Conservation (phyloP, 2,888 invertebrate genomes). For the Stenurella melanura region DNA sequence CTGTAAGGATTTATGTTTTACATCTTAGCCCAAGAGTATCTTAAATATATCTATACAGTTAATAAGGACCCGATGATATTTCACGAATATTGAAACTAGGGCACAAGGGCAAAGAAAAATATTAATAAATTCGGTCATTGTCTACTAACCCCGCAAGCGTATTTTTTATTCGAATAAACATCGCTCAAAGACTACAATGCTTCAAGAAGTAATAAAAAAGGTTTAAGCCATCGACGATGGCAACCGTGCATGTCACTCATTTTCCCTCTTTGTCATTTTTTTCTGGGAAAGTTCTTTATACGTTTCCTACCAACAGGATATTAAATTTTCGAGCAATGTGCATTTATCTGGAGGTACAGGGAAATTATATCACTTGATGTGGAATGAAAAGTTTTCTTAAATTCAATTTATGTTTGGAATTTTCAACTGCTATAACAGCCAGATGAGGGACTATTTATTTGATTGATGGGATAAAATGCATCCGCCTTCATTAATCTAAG, state of each 20-base stretch:
- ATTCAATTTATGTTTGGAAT: conserved; percentile 14
- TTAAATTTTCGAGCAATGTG: conserved; percentile 31
- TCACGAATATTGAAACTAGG: not conserved
- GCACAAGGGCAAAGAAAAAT: not conserved
- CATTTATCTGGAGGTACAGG: not conserved
- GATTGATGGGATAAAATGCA: conserved; percentile 9
- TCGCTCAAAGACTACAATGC: conserved; percentile 13
- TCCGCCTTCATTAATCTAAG: not conserved
- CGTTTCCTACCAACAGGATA: conserved; percentile 18
- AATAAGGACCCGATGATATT: conserved; percentile 14
- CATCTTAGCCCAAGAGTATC: too few species aligned
- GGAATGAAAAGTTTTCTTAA: conserved; percentile 14
- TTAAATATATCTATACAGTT: not conserved
- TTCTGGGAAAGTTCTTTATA: conserved; percentile 8
- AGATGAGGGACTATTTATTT: not conserved
- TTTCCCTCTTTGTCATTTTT: conserved; percentile 25
- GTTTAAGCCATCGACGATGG: conserved; percentile 23
- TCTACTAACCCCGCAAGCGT: not conserved
- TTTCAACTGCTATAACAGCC: not conserved
- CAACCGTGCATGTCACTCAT: conserved; percentile 24
- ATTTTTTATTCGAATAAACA: conserved; percentile 26
- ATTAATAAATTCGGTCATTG: conserved; percentile 20
- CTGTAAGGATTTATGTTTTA: too few species aligned
- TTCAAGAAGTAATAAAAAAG: conserved; percentile 37
- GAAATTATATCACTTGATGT: conserved; percentile 12